These are phyloP conservation scores for Caenorhabditis afra DNA, from an alignment of 2,888 invertebrate species.

Conservation along the genomic window DNA sequence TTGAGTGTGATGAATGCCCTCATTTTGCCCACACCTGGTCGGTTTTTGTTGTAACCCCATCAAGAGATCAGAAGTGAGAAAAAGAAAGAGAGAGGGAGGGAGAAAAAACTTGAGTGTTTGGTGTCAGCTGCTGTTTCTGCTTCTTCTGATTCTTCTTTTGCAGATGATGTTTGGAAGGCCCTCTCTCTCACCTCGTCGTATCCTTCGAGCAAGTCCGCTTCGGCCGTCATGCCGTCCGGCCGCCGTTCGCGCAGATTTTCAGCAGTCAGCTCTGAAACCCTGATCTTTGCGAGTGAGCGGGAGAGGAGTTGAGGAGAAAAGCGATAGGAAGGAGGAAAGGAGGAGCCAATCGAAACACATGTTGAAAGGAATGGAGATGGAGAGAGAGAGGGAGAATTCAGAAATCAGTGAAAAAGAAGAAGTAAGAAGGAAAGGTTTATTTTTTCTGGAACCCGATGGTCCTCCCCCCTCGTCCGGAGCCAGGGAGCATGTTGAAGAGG, in stretches of 20 bases:
- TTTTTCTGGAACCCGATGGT: too few species aligned
- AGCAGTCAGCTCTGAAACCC: constrained; percentile 46
- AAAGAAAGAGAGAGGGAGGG: too few species aligned
- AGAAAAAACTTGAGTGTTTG: neutral
- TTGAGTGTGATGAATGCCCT: too few species aligned
- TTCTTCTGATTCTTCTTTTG: too few species aligned
- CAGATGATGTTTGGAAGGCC: too few species aligned
- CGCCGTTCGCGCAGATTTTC: constrained; percentile 50
- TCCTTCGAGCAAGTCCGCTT: constrained; percentile 69
- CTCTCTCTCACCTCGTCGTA: constrained; percentile 61
- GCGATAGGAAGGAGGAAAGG: neutral
- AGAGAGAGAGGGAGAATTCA: neutral
- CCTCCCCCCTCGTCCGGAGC: too few species aligned
- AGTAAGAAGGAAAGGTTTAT: neutral
- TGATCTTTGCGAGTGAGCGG: neutral
- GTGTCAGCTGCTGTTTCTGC: too few species aligned
- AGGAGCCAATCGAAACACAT: constrained; percentile 17
- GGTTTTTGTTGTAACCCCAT: too few species aligned
- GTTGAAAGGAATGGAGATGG: neutral
- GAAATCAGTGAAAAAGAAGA: neutral
- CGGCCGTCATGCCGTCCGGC: constrained; percentile 61
- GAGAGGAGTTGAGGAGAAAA: constrained; percentile 1
- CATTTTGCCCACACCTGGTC: too few species aligned
- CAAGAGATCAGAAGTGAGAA: too few species aligned
- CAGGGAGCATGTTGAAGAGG: too few species aligned